Percentiles rank a stretch among this genome's conserved stretches.
These are phyloP conservation scores for Lasius platythorax DNA, from an alignment of 2,888 invertebrate genomes.

Conservation along the genomic window DNA sequence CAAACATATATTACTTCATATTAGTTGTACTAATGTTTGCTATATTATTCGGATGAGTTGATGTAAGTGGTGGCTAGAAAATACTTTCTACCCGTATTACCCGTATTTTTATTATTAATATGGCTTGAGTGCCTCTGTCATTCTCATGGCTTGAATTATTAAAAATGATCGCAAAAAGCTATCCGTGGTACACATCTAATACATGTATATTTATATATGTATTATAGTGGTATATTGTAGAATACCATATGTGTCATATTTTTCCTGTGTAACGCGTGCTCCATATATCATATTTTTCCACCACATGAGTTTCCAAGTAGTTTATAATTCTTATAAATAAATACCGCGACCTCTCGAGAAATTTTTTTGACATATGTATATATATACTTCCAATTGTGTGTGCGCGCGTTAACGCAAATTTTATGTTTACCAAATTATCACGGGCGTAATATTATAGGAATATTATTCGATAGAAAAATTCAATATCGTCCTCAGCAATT, in stretches of 20 bases:
- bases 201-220: neutral
- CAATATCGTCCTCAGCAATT: neutral
- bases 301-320: neutral
- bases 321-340: conserved; percentile 2
- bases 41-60: neutral
- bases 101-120: conserved; percentile 30
- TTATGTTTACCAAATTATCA: neutral
- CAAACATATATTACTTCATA: neutral
- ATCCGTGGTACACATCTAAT: neutral
- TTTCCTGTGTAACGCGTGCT: neutral
- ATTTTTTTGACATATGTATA: neutral
- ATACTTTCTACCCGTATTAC: neutral
- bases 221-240: neutral
- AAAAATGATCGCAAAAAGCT: conserved; percentile 30
- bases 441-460: neutral
- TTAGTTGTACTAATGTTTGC: conserved; percentile 16
- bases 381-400: neutral
- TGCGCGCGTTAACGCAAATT: neutral
- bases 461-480: neutral
- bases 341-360: neutral
- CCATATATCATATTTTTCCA: neutral
- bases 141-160: conserved; percentile 28
- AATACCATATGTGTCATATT: neutral
- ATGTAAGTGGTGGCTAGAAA: conserved; percentile 16
- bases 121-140: conserved; percentile 15